Base-by-base conservation (phyloP, 2,888 invertebrate genomes). In the Diarsia brunnea region DNA sequence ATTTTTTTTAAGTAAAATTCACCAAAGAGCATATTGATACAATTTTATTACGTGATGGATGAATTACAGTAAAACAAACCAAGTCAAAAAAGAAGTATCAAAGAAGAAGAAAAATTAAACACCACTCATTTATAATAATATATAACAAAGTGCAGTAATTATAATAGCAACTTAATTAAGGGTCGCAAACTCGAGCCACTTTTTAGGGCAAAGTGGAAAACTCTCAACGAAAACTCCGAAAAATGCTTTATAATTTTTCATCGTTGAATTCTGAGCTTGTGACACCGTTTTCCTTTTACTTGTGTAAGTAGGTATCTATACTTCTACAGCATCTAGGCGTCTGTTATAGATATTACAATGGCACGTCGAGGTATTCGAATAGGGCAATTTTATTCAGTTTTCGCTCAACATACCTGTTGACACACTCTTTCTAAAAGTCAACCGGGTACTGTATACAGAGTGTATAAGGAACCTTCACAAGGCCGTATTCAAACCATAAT, bases 61-160 rank as follows among this genome's bases (percentile, higher is more conserved):
- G 1, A 27, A 43, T 55, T 10, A 8, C 8, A 45, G 7, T 27
- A 14, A 2, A 63, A 60, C 58, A 38, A 14, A 14, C 16, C 21
- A 3, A 0, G 8, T 38, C 2, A 27, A 53, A 71, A 70, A 73
- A 38, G 8, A 38, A 53, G 53, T 5, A 77, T 53, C 2, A 43
- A 69, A 69, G 16, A 14, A 19, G 31, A 53, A 47, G 16, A 53
- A 19, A 19, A 58, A 68, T 66, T 49, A 60, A 79, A 67, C 38
- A 60, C 0, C 65, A 43, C 71, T 70, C 21, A 51, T 31, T 61
- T 71, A 43, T 69, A 73, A 67, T n/a, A n/a, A n/a, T n/a, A n/a
- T 71, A 43, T 69, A 73, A 67, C 24, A 74, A 84, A 68, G 71
- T 47, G 65, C 78, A 82, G 63, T 53, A 47, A 83, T 85, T 73